These are phyloP conservation scores for Oegoconia quadripuncta DNA, from an alignment of 2,888 invertebrate genomes.

Conservation along the genomic window DNA sequence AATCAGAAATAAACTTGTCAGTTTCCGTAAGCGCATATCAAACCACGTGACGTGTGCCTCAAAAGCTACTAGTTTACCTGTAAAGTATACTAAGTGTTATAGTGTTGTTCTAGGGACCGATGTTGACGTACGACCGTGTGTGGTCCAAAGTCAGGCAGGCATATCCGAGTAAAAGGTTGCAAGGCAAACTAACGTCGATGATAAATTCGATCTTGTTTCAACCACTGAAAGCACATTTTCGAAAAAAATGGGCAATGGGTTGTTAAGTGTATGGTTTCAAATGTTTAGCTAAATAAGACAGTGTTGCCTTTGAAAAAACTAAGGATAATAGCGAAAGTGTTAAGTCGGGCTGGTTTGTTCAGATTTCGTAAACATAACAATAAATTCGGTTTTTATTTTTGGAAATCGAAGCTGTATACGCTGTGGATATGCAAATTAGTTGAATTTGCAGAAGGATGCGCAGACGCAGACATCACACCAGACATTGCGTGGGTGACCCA, in stretches of 20 bases:
- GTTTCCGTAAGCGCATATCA: constrained; percentile 30
- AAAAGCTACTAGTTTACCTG: constrained; percentile 71
- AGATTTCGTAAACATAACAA: constrained; percentile 43
- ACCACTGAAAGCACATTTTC: constrained; percentile 27
- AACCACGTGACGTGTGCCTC: constrained; percentile 46
- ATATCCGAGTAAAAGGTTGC: constrained; percentile 28
- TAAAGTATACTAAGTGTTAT: constrained; percentile 72
- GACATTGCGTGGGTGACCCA: constrained; percentile 71
- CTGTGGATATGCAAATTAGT: constrained; percentile 63
- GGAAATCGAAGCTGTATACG: constrained; percentile 31
- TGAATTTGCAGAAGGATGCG: constrained; percentile 59
- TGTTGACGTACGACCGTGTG: constrained; percentile 72
- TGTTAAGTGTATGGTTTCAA: constrained; percentile 23
- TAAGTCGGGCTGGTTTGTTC: constrained; percentile 57
- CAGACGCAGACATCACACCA: constrained; percentile 45
- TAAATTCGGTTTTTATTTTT: constrained; percentile 51
- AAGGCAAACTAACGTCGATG: constrained; percentile 22
- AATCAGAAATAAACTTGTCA: constrained; percentile 16
- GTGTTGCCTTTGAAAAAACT: constrained; percentile 55
- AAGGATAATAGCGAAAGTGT: constrained; percentile 72
- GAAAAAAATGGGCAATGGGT: constrained; percentile 12
- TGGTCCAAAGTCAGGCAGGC: constrained; percentile 53
- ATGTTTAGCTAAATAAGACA: constrained; percentile 50
- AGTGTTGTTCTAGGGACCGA: constrained; percentile 71
- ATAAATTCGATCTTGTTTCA: constrained; percentile 35